Percentiles rank a stretch among this genome's conserved stretches.
These are phyloP conservation scores for Aurelia coerulea DNA, from an alignment of 30 jellyfish, hydroid and myxozoan species.

Conservation along the genomic window DNA sequence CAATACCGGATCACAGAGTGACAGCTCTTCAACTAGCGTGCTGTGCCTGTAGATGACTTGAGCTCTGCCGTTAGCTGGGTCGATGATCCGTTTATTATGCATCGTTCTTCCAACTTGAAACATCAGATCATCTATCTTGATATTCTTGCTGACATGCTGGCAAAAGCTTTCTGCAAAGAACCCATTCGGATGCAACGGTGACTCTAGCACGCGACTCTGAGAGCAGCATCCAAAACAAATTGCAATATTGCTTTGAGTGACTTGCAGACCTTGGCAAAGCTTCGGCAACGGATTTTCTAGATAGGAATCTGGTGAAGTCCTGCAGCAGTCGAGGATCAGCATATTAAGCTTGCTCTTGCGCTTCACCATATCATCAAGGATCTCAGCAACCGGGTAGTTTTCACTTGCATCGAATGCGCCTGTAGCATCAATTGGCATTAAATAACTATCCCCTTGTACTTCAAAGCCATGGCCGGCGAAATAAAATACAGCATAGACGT, in stretches of 20 bases:
- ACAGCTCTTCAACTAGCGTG: constrained; percentile 75
- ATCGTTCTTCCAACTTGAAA: constrained; percentile 80
- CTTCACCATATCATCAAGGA: constrained; percentile 55
- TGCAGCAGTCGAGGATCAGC: constrained; percentile 90
- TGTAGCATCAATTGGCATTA: constrained; percentile 93
- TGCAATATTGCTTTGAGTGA: constrained; percentile 75
- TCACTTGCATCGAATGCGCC: constrained; percentile 63
- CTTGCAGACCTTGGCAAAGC: constrained; percentile 53
- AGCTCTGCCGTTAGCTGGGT: constrained; percentile 90
- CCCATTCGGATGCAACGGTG: constrained; percentile 83
- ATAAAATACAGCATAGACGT: constrained; percentile 83
- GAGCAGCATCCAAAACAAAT: constrained; percentile 95
- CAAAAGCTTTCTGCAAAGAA: constrained; percentile 74
- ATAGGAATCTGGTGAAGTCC: constrained; percentile 73
- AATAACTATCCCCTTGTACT: constrained; percentile 78
- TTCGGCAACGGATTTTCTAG: constrained; percentile 78
- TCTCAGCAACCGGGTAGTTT: constrained; percentile 66
- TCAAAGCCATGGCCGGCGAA: constrained; percentile 98
- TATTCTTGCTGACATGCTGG: constrained; percentile 62
- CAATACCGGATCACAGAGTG: constrained; percentile 68
- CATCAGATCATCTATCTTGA: constrained; percentile 74
- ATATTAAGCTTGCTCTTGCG: constrained; percentile 60
- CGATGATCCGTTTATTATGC: constrained; percentile 68
- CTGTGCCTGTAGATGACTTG: constrained; percentile 91
- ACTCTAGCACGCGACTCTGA: constrained; percentile 85